Conservation (phyloP, 2,113 vertebrate species). For the Heptranchias perlo region DNA sequence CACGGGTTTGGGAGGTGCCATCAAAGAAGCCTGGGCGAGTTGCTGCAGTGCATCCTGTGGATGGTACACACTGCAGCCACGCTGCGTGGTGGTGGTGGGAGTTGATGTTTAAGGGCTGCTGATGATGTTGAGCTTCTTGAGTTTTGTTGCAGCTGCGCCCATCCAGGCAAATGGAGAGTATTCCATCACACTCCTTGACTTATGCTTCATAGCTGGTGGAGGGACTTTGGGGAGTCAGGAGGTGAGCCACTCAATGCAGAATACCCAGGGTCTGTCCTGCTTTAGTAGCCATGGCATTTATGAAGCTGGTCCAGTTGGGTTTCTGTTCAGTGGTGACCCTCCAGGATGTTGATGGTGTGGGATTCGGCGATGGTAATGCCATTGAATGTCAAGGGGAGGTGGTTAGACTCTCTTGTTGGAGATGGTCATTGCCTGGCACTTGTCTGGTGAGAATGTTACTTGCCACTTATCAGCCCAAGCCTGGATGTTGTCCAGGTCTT, state of each 20-base stretch:
- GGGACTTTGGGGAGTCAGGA: neutral
- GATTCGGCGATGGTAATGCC: neutral
- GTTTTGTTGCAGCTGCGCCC: neutral
- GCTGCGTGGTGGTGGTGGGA: too few species aligned
- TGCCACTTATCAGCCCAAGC: too few species aligned
- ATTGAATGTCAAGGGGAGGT: neutral
- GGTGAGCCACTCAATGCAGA: neutral
- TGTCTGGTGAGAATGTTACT: too few species aligned
- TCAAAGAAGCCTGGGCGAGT: too few species aligned
- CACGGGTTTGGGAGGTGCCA: too few species aligned
- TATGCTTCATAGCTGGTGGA: neutral
- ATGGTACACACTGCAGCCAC: too few species aligned
- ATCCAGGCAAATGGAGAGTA: neutral
- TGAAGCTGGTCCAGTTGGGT: neutral
- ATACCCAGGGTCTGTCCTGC: neutral
- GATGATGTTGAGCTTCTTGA: neutral
- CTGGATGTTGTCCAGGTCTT: too few species aligned
- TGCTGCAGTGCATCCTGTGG: too few species aligned
- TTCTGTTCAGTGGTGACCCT: neutral
- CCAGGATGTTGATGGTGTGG: neutral
- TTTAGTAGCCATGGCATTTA: neutral
- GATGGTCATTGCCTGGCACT: neutral
- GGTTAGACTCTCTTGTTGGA: neutral
- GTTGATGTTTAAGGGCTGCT: neutral
- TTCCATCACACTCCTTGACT: neutral